A percentile compares a stretch with the other conserved stretches of the same genome.
Evolutionary conservation across 2,888 invertebrate genomes (phyloP).

Genomic region (Ophion costatus): DNA sequence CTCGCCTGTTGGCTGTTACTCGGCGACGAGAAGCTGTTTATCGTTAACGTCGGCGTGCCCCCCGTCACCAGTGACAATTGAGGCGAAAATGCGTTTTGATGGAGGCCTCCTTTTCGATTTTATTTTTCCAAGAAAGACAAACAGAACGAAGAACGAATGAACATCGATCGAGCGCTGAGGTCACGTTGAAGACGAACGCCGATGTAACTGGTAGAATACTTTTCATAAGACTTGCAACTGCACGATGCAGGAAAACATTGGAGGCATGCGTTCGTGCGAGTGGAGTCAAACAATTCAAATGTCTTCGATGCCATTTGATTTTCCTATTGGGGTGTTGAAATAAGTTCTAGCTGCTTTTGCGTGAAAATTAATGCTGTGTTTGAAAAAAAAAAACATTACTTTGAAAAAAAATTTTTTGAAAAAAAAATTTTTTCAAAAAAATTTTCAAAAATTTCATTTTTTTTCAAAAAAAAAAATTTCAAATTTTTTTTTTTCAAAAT

Average conservation of each 20-base stretch:
- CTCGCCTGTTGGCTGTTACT: conserved; percentile 73
- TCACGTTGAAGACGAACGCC: neutral
- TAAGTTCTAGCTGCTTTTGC: too few species aligned
- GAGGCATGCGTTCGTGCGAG: conserved; percentile 39
- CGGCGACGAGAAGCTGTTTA: conserved; percentile 80
- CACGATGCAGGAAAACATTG: conserved; percentile 23
- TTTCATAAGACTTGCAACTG: neutral
- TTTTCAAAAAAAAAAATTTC: too few species aligned
- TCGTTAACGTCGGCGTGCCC: conserved; percentile 77
- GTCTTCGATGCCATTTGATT: neutral
- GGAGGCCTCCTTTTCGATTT: conserved; percentile 75
- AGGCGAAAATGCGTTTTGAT: conserved; percentile 80
- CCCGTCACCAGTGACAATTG: conserved; percentile 80
- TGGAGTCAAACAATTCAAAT: neutral
- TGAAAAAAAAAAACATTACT: too few species aligned
- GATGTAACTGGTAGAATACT: neutral
- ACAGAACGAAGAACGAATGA: neutral
- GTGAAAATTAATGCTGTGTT: too few species aligned
- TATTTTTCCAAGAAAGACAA: neutral
- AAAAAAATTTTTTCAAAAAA: too few species aligned
- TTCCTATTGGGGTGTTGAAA: too few species aligned
- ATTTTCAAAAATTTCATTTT: too few species aligned
- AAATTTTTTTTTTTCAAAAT: too few species aligned
- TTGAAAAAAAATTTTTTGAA: too few species aligned
- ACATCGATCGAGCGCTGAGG: neutral